These are phyloP conservation scores for Sphaeramia orbicularis DNA, from an alignment of 2,797 vertebrate species.

Conservation along the genomic window DNA sequence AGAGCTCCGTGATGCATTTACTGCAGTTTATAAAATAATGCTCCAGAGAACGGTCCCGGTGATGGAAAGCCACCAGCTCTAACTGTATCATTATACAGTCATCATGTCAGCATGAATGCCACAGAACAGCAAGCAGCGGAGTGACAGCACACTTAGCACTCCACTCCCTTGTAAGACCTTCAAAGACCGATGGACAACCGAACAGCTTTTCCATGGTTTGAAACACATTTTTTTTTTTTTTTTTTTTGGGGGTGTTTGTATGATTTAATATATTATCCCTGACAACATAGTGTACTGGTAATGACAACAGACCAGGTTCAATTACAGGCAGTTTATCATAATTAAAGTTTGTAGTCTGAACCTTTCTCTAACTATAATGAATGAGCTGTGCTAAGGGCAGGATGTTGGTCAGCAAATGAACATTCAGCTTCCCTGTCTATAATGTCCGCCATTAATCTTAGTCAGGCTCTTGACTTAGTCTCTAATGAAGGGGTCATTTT, in stretches of 20 bases:
- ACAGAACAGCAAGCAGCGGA: background rate
- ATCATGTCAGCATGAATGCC: constrained; percentile 13
- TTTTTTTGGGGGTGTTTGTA: no score
- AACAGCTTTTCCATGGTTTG: background rate
- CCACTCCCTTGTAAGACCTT: background rate
- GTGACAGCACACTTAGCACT: background rate
- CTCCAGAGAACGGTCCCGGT: constrained; percentile 35
- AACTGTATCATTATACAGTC: constrained; percentile 23
- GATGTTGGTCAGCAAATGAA: constrained; percentile 81
- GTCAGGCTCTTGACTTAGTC: constrained; percentile 57
- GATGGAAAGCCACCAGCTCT: constrained; percentile 34
- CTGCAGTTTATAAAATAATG: constrained; percentile 71
- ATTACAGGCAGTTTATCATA: constrained; percentile 79
- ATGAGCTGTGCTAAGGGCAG: constrained; percentile 74
- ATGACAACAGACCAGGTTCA: constrained; percentile 66
- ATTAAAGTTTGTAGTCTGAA: constrained; percentile 68
- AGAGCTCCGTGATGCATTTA: constrained; percentile 72
- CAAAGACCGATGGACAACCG: background rate
- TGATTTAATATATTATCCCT: constrained; percentile 55
- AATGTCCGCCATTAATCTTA: constrained; percentile 72
- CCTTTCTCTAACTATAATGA: constrained; percentile 76
- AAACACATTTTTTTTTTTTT: background rate
- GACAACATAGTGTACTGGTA: constrained; percentile 48
- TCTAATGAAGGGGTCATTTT: constrained; percentile 63
- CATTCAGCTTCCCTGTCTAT: constrained; percentile 64